Evolutionary conservation across 2,797 vertebrate genomes (phyloP).

Genomic region (Ceyx erithaca): DNA sequence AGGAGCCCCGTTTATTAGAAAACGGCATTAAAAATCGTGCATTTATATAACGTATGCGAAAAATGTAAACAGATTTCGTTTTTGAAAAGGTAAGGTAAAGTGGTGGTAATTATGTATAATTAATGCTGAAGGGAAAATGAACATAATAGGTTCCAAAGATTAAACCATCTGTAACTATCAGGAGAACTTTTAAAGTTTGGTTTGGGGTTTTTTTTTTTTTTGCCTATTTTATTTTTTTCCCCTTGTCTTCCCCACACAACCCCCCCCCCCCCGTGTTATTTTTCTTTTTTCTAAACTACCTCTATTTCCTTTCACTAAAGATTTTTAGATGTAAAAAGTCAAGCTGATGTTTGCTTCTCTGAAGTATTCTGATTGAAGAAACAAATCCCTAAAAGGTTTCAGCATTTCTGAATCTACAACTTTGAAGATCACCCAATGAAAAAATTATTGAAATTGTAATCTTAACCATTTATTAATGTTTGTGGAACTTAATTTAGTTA

Average conservation of each 20-base stretch:
- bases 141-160: slow-evolving; percentile 76
- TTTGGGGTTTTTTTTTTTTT: background rate
- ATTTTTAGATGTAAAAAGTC: slow-evolving; percentile 47
- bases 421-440: slow-evolving; percentile 30
- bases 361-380: background rate
- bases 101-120: slow-evolving; percentile 77
- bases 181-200: slow-evolving; percentile 70
- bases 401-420: background rate
- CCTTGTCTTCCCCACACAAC: too few species aligned
- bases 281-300: background rate
- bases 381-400: slow-evolving; percentile 8
- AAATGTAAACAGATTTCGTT: slow-evolving; percentile 71
- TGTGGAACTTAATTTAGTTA: slow-evolving; percentile 9
- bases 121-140: slow-evolving; percentile 81
- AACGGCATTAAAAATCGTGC: slow-evolving; percentile 17
- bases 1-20: slow-evolving; percentile 2
- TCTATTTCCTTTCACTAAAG: slow-evolving; percentile 20
- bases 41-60: slow-evolving; percentile 15
- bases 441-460: slow-evolving; percentile 36
- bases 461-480: slow-evolving; percentile 29
- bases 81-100: slow-evolving; percentile 64
- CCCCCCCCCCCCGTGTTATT: too few species aligned
- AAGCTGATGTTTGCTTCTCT: slow-evolving; percentile 5
- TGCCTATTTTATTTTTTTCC: slow-evolving; percentile 7
- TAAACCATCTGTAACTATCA: slow-evolving; percentile 77